Percentiles rank a stretch among this genome's conserved stretches.
Conservation (phyloP, 2,113 vertebrate genomes). For the Brienomyrus longianalis region DNA sequence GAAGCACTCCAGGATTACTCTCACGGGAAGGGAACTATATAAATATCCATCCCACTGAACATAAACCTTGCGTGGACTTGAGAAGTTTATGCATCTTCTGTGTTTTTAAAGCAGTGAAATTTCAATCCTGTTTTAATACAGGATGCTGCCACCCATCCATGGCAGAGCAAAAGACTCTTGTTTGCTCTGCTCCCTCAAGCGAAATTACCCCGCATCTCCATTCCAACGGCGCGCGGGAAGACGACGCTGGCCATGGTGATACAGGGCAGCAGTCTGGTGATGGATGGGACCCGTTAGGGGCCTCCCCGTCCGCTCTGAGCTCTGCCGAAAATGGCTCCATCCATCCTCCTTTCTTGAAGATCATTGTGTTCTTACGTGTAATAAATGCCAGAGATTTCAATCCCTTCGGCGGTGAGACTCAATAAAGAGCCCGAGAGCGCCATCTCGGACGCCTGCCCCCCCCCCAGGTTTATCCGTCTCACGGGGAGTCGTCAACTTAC, state of each 20-base stretch:
- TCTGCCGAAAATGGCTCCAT: constrained; percentile 43
- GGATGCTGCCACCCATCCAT: background rate
- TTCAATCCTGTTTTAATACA: background rate
- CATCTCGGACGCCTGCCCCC: constrained; percentile 31
- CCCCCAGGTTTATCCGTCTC: constrained; percentile 29
- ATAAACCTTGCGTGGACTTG: background rate
- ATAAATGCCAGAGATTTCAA: constrained; percentile 25
- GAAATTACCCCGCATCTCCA: background rate
- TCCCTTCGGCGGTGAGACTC: constrained; percentile 32
- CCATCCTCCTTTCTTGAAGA: constrained; percentile 42
- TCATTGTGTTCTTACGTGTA: constrained; percentile 28
- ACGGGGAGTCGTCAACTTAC: constrained; percentile 38
- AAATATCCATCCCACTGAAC: background rate
- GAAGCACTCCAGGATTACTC: background rate
- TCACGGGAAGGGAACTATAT: background rate
- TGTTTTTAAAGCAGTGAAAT: background rate
- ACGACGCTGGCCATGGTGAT: background rate
- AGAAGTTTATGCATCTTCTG: background rate
- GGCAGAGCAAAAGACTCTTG: too few species aligned
- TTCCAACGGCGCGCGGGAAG: background rate
- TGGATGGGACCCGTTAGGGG: constrained; percentile 32
- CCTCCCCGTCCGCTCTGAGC: constrained; percentile 31
- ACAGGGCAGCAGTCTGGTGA: constrained; percentile 25
- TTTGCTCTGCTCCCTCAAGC: background rate
- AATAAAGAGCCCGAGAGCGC: constrained; percentile 46